Percentiles rank a stretch among this genome's conserved stretches.
phyloP scores from a whole-genome alignment of 2,113 vertebrate genomes.

The Nannobrachium achirus region DNA sequence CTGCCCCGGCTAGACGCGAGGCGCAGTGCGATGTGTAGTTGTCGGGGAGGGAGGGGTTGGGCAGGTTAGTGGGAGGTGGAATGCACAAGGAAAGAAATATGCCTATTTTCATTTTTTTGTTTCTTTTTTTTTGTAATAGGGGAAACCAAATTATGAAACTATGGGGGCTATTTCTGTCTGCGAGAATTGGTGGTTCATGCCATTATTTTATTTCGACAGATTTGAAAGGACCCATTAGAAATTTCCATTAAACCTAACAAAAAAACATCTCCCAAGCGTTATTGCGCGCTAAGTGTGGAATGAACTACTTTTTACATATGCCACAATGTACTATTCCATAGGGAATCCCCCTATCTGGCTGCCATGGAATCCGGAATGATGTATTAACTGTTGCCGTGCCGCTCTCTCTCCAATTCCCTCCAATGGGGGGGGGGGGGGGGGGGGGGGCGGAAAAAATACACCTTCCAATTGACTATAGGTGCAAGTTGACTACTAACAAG shows the following conservation, averaged over 20 bases:
- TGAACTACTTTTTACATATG: slow-evolving; percentile 80
- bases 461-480: slow-evolving; percentile 45
- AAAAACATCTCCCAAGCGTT: slow-evolving; percentile 76
- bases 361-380: slow-evolving; percentile 46
- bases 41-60: slow-evolving; percentile 35
- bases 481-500: slow-evolving; percentile 46
- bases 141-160: slow-evolving; percentile 64
- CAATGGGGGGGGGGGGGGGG: slow-evolving; percentile 18
- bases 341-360: slow-evolving; percentile 69
- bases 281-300: slow-evolving; percentile 75
- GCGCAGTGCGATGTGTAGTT: slow-evolving; percentile 27
- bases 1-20: slow-evolving; percentile 50
- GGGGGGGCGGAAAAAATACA: slow-evolving; percentile 58
- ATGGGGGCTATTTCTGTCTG: slow-evolving; percentile 70
- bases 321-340: slow-evolving; percentile 68
- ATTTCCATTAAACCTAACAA: slow-evolving; percentile 75
- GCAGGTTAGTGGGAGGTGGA: slow-evolving; percentile 15
- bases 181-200: slow-evolving; percentile 56
- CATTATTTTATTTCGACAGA: slow-evolving; percentile 75
- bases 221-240: slow-evolving; percentile 76
- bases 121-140: slow-evolving; percentile 51
- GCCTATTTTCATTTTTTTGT: too few species aligned
- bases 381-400: slow-evolving; percentile 73
- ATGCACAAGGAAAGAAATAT: slow-evolving; percentile 37
- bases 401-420: slow-evolving; percentile 58